Base-by-base conservation (phyloP, 2,797 vertebrate species). In the Lutjanus campechanus region DNA sequence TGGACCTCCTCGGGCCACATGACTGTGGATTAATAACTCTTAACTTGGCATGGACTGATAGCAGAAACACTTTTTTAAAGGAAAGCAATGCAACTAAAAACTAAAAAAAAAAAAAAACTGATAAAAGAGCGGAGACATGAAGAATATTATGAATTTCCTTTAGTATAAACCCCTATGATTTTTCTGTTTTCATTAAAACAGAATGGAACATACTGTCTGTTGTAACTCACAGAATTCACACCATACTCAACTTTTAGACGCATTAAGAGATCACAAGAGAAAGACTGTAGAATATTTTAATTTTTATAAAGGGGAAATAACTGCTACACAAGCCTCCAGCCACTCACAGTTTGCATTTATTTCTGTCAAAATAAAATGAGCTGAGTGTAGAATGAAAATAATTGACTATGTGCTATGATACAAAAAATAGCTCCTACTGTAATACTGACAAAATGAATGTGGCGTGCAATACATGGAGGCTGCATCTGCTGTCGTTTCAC, bases 401-500 rank as follows among this genome's bases (percentile, higher is more conserved):
- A 61, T 47, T 7, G 29, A 25, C 4, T 25, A 40, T 62, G 19
- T 41, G 40, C 5, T 40, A 53, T 22, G 25, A 51, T 60, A 60
- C 15, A 47, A 54, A 79, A 79, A 67, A 20, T n/a, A 41, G 46
- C 47, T 17, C 44, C 10, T 5, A 44, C 44, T 44, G 19, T 46
- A 22, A 53, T 22, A 63, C 10, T 29, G 55, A 43, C 64, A 13
- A 8, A 22, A 36, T 44, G 0, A 69, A 62, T 63, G 17, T 29
- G n/a, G 20, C 8, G 20, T 41, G 19, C 4, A 41, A 13, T 29
- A 44, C 29, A 49, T 20, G 22, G 11, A 59, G 9, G 13, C 20
- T 71, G 20, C 19, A 46, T 65, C 20, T 15, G 41, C 9, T 63
- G 1, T 11, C 1, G 49, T 29, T 41, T 58, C 44, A 13, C 19